Percentiles rank a stretch among this genome's conserved stretches.
Conservation (phyloP, 2,888 invertebrate genomes). For the Tortricodes alternella region DNA sequence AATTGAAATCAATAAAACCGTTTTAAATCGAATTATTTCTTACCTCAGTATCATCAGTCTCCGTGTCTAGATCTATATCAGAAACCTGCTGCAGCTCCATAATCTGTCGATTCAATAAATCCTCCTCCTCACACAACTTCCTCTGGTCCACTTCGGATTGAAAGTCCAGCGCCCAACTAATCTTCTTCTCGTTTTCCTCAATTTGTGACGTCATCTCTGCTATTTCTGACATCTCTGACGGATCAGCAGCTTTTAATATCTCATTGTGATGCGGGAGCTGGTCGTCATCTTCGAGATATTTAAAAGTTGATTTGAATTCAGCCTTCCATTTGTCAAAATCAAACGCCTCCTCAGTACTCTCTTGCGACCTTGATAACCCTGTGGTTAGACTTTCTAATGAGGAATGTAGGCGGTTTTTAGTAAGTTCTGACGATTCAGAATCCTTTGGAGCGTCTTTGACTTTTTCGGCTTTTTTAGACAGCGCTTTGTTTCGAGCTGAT, state of each 20-base stretch:
- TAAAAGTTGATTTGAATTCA: conserved; percentile 70
- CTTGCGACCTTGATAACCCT: conserved; percentile 68
- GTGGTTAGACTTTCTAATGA: conserved; percentile 73
- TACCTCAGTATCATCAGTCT: conserved; percentile 90
- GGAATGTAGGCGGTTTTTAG: conserved; percentile 71
- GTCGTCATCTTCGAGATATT: conserved; percentile 72
- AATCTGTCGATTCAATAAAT: conserved; percentile 88
- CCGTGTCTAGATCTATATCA: conserved; percentile 90
- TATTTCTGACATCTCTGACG: conserved; percentile 77
- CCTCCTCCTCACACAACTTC: conserved; percentile 89
- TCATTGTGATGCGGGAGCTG: conserved; percentile 68
- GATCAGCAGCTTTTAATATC: conserved; percentile 69
- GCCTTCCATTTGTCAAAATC: conserved; percentile 77
- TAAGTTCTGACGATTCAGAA: conserved; percentile 53
- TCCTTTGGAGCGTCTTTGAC: conserved; percentile 51
- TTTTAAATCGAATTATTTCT: conserved; percentile 28
- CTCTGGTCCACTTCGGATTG: conserved; percentile 88
- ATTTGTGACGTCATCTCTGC: conserved; percentile 79
- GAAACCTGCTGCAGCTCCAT: conserved; percentile 87
- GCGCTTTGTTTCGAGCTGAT: conserved; percentile 60
- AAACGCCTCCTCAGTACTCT: conserved; percentile 68
- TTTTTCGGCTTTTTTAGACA: conserved; percentile 61
- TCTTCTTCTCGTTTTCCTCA: conserved; percentile 80
- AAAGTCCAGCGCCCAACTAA: conserved; percentile 84
- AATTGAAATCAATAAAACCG: neutral